Percentiles rank a stretch among this genome's conserved stretches.
phyloP scores from a whole-genome alignment of 2,797 vertebrate genomes.

The Malacoraja senta region DNA sequence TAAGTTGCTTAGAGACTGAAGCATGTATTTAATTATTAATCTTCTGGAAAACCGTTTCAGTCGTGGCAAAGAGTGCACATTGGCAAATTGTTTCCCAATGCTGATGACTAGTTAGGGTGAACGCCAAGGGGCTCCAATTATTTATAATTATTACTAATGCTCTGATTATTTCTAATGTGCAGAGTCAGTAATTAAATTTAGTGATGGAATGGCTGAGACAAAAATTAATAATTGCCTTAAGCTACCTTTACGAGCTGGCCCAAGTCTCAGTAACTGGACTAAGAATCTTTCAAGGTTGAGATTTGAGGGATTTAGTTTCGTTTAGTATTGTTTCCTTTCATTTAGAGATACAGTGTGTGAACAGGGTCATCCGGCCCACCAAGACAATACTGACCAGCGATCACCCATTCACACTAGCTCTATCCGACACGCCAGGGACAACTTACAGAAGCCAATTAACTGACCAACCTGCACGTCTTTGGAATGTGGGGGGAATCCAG shows the following conservation, averaged over 20 bases:
- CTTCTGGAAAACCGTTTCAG: not conserved
- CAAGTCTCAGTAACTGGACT: not conserved
- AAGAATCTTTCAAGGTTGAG: not conserved
- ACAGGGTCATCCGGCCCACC: too few species aligned
- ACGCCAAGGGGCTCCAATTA: not conserved
- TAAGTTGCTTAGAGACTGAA: not conserved
- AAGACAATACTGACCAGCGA: too few species aligned
- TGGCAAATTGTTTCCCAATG: not conserved
- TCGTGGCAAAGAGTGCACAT: not conserved
- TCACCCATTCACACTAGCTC: too few species aligned
- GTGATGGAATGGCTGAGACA: too few species aligned
- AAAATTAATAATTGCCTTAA: not conserved
- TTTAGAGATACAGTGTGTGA: too few species aligned
- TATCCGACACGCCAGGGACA: too few species aligned
- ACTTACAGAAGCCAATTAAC: too few species aligned
- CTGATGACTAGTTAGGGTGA: not conserved
- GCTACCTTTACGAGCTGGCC: not conserved
- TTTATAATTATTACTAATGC: not conserved
- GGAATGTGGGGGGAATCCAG: too few species aligned
- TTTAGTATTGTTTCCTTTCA: too few species aligned
- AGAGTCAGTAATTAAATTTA: not conserved
- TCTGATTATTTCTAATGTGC: not conserved
- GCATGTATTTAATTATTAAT: not conserved
- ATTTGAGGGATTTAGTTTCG: too few species aligned
- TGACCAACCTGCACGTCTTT: too few species aligned